phyloP scores from a whole-genome alignment of 2,888 invertebrate species.

The Clunio marinus region DNA sequence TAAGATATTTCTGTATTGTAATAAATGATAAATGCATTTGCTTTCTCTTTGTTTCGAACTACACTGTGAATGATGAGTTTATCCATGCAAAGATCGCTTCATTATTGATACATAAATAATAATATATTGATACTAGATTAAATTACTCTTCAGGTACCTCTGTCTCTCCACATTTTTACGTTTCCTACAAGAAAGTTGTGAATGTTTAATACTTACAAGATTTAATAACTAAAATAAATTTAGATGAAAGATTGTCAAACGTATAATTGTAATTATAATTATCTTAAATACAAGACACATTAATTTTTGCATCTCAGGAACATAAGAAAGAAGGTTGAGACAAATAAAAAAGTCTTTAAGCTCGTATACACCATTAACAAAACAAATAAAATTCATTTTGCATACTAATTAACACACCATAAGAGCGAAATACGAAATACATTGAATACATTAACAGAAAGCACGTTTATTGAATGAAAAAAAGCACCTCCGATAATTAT shows the following conservation, averaged over 20 bases:
- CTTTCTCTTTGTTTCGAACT: no score
- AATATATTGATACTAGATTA: slow-evolving; percentile 14
- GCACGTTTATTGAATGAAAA: background rate
- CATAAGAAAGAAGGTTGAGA: background rate
- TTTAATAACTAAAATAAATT: background rate
- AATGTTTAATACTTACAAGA: background rate
- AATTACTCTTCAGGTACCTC: slow-evolving; percentile 23
- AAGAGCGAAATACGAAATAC: background rate
- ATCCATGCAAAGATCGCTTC: no score
- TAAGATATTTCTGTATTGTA: no score
- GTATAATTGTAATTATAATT: no score
- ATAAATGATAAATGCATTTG: no score
- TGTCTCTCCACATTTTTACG: background rate
- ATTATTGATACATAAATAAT: no score
- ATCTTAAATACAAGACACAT: no score
- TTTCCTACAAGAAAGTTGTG: background rate
- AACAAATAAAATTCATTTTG: background rate
- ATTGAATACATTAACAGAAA: background rate
- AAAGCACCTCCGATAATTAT: background rate
- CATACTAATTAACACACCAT: background rate
- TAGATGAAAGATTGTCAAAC: background rate
- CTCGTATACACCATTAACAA: background rate
- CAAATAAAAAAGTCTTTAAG: background rate
- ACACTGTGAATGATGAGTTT: no score
- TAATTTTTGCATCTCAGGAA: slow-evolving; percentile 7